phyloP scores from a whole-genome alignment of 1,140 invertebrate genomes.

The Antheraea mylitta region DNA sequence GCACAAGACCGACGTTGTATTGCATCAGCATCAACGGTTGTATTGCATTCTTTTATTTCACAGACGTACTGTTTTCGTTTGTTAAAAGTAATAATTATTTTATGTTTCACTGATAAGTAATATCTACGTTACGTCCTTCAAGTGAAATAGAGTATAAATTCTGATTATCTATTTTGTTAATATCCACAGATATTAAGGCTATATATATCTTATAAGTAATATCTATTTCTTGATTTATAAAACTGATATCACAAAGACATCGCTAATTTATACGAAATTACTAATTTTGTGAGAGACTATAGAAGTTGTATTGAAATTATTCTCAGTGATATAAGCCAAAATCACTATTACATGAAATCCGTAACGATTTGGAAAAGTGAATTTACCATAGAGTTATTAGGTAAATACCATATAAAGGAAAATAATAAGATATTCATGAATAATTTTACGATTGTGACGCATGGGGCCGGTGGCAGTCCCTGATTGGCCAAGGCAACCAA shows the following conservation, averaged over 20 bases:
- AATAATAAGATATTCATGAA: slow-evolving; percentile 16
- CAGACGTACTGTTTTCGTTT: background rate
- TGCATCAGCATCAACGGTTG: slow-evolving; percentile 29
- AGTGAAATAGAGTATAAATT: background rate
- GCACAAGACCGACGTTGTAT: slow-evolving; percentile 21
- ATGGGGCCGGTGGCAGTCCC: slow-evolving; percentile 34
- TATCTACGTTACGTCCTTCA: background rate
- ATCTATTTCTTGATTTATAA: no score
- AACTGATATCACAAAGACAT: no score
- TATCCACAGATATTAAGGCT: no score
- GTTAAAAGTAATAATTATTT: background rate
- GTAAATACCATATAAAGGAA: slow-evolving; percentile 18
- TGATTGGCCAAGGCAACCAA: slow-evolving; percentile 58
- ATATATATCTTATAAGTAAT: no score
- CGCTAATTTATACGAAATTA: no score
- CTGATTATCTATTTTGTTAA: background rate
- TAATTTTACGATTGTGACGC: slow-evolving; percentile 44
- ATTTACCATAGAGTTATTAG: background rate
- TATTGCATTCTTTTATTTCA: slow-evolving; percentile 1
- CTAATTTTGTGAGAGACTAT: no score
- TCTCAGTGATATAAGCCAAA: background rate
- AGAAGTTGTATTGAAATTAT: no score
- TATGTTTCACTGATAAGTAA: background rate
- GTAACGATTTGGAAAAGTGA: background rate
- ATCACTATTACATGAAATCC: background rate